Conservation (phyloP, 2,888 invertebrate genomes). For the Amphiduros pacificus region DNA sequence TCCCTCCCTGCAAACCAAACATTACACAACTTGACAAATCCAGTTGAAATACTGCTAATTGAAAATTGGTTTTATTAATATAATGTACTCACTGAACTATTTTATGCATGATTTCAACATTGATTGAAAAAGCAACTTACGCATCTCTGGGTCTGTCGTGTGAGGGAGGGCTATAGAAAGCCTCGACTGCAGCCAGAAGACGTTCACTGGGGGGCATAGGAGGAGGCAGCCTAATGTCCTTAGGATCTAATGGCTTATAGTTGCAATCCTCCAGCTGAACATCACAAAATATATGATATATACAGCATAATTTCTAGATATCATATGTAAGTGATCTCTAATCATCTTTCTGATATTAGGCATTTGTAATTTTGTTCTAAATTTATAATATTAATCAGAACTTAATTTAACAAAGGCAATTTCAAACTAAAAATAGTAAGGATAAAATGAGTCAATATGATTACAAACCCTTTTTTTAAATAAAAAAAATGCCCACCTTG, state of each 20-base stretch:
- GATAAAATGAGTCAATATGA: too few relatives aligned
- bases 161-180: conserved; percentile 92
- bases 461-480: too few relatives aligned
- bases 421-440: too few relatives aligned
- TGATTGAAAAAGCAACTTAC: conserved; percentile 35
- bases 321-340: too few relatives aligned
- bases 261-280: conserved; percentile 80
- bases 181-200: conserved; percentile 89
- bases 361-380: too few relatives aligned
- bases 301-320: too few relatives aligned
- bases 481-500: conserved; percentile 75
- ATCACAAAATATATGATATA: not conserved
- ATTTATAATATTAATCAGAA: too few relatives aligned
- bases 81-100: not conserved
- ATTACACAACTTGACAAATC: not conserved
- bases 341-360: too few relatives aligned
- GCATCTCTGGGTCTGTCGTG: conserved; percentile 90
- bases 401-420: too few relatives aligned
- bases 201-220: conserved; percentile 94
- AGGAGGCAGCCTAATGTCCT: conserved; percentile 86
- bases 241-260: conserved; percentile 88
- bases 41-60: not conserved
- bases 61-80: not conserved
- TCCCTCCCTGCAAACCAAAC: conserved; percentile 71
- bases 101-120: not conserved